These are phyloP conservation scores for Tragelaphus strepsiceros DNA, from an alignment of 2,113 vertebrate species.

Conservation along the genomic window DNA sequence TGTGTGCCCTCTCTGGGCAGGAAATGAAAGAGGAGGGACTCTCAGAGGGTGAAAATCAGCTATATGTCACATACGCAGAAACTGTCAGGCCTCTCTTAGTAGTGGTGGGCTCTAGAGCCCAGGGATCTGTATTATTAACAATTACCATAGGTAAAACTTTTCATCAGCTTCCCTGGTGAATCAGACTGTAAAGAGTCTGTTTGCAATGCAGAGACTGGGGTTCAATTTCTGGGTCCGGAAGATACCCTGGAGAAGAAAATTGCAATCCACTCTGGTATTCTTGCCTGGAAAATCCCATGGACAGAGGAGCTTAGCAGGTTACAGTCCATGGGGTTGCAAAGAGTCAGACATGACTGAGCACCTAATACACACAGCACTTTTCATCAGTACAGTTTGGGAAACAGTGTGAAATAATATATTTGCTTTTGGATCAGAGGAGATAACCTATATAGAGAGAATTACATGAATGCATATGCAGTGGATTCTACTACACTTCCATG, in stretches of 20 bases:
- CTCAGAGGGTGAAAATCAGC: background rate
- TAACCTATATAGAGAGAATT: background rate
- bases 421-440: background rate
- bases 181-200: background rate
- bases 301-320: background rate
- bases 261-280: background rate
- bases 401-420: background rate
- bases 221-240: background rate
- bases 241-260: background rate
- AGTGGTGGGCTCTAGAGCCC: background rate
- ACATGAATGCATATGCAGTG: background rate
- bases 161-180: background rate
- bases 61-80: background rate
- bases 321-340: background rate
- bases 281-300: background rate
- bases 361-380: background rate
- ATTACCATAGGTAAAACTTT: background rate
- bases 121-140: background rate
- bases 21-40: background rate
- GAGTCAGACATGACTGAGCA: background rate
- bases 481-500: background rate
- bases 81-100: background rate
- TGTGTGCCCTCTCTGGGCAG: background rate
- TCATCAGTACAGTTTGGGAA: background rate
- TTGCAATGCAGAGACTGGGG: rapidly evolving